Conservation (phyloP, 2,113 vertebrate species). For the Trematomus loennbergii region DNA sequence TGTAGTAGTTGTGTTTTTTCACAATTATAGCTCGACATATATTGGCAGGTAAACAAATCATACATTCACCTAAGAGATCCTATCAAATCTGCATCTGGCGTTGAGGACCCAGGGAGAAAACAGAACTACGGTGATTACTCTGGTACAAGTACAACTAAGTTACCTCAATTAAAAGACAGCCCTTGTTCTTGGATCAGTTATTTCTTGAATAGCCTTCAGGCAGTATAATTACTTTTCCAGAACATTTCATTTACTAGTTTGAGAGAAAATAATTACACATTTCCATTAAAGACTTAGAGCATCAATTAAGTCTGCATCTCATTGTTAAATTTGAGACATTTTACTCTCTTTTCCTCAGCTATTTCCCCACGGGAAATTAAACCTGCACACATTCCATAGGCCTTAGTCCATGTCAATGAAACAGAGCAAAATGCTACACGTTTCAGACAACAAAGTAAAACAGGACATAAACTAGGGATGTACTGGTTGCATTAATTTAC, state of each 20-base stretch:
- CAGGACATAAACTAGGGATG: neutral
- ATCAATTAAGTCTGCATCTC: constrained; percentile 13
- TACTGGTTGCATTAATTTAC: neutral
- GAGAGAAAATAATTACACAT: neutral
- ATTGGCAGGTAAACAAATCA: neutral
- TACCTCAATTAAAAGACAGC: neutral
- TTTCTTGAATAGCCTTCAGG: neutral
- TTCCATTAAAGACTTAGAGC: neutral
- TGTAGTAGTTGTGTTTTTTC: too few relatives aligned
- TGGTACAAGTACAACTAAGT: neutral
- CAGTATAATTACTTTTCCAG: constrained; percentile 2
- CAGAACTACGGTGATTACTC: neutral
- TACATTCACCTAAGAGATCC: neutral
- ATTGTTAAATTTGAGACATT: constrained; percentile 9
- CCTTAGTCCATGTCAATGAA: neutral
- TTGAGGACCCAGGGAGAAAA: neutral
- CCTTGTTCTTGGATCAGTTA: neutral
- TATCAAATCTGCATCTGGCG: neutral
- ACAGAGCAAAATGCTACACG: neutral
- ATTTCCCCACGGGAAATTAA: neutral
- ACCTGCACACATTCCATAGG: neutral
- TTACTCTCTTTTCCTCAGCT: neutral
- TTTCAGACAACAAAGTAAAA: neutral
- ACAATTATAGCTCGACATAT: neutral
- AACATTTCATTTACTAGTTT: neutral